A percentile compares a stretch with the other conserved stretches of the same genome.
Evolutionary conservation across 1,140 invertebrate species (phyloP).

Genomic region (Saccostrea glomerata): DNA sequence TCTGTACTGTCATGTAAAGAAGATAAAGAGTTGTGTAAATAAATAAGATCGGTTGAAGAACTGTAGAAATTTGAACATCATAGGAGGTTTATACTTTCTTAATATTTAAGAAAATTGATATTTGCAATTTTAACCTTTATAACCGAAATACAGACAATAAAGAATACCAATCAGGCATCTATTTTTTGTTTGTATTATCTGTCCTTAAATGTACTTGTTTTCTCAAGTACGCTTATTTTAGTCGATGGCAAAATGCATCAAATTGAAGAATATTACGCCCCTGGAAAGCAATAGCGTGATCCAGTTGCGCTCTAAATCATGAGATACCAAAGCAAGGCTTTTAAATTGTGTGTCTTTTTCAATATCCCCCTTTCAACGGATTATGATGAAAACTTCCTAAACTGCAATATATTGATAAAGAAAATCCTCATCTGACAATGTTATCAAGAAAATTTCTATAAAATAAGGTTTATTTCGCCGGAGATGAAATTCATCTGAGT

Average conservation of each 20-base stretch:
- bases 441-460: not conserved
- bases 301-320: not conserved
- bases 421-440: not conserved
- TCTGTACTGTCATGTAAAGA: no score
- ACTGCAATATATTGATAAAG: slow-evolving; percentile 21
- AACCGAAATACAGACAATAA: no score
- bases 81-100: no score
- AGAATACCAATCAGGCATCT: not conserved
- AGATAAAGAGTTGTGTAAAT: no score
- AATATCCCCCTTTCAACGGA: not conserved
- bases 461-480: not conserved
- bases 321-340: not conserved
- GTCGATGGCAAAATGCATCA: not conserved
- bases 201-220: not conserved
- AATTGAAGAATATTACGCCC: not conserved
- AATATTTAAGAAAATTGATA: no score
- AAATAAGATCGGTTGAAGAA: no score
- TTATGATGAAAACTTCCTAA: not conserved
- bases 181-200: not conserved
- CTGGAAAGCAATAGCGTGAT: not conserved
- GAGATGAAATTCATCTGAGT: slow-evolving; percentile 25
- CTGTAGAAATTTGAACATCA: no score
- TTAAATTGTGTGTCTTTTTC: not conserved
- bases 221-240: not conserved
- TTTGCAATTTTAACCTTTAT: no score